These are phyloP conservation scores for Tangara arthus DNA, from an alignment of 2,797 vertebrate species.

Conservation along the genomic window DNA sequence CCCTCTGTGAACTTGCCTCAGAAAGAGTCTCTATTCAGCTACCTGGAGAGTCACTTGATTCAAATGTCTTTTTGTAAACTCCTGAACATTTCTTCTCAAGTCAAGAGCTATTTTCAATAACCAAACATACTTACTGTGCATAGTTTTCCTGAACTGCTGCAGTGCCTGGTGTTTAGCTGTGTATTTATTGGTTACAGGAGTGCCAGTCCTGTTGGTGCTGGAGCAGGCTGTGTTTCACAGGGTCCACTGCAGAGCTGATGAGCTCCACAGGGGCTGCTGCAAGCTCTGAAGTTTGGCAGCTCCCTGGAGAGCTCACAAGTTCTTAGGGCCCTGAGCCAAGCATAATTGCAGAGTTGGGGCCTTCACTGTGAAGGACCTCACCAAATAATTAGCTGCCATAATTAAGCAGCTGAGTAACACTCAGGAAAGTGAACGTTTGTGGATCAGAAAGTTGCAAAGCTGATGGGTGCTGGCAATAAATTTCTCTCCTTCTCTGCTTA, in stretches of 20 bases:
- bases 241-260: not conserved
- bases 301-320: not conserved
- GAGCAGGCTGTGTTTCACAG: not conserved
- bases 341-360: not conserved
- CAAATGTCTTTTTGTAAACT: not conserved
- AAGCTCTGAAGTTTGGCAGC: not conserved
- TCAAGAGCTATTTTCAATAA: not conserved
- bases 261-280: not conserved
- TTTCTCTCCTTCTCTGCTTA: not conserved
- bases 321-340: not conserved
- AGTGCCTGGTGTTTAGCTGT: not conserved
- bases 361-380: not conserved
- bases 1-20: not conserved
- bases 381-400: slow-evolving; percentile 38
- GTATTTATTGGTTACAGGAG: not conserved
- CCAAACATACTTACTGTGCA: fast-evolving
- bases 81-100: not conserved
- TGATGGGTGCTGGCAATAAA: not conserved
- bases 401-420: not conserved
- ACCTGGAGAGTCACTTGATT: not conserved
- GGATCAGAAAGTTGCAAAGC: not conserved
- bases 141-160: not conserved
- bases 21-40: not conserved
- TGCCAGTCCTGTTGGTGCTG: not conserved
- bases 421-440: not conserved